Conservation (phyloP, 1,140 invertebrate genomes). For the Gonatopus flavifemur region DNA sequence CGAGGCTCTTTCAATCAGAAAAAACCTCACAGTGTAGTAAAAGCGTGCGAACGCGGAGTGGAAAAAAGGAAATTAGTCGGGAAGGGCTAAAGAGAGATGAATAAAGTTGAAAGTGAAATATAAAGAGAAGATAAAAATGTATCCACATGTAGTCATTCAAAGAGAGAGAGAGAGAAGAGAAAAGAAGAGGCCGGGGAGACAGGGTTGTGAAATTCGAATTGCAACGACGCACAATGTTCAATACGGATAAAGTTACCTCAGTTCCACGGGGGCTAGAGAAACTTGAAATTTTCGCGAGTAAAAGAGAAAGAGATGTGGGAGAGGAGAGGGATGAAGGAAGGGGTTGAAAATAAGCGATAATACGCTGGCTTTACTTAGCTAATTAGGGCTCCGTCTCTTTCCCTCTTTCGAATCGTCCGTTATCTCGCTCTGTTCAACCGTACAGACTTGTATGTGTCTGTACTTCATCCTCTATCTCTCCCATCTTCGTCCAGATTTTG, state of each 20-base stretch:
- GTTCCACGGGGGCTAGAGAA: constrained; percentile 29
- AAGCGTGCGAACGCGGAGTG: not conserved
- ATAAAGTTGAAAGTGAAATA: constrained; percentile 5
- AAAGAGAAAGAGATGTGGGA: constrained; percentile 3
- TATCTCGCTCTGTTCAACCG: constrained; percentile 12
- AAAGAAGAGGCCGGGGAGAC: constrained; percentile 2
- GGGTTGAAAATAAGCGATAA: constrained; percentile 57
- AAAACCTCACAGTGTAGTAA: constrained; percentile 6
- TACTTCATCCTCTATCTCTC: constrained; percentile 20
- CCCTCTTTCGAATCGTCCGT: constrained; percentile 20
- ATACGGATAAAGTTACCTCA: constrained; percentile 30
- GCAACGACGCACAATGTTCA: constrained; percentile 21
- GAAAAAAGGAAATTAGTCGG: not conserved
- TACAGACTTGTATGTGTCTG: constrained; percentile 31
- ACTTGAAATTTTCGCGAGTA: constrained; percentile 29
- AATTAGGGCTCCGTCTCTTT: constrained; percentile 41
- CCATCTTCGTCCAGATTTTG: not conserved
- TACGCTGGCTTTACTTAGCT: constrained; percentile 58
- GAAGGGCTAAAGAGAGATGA: not conserved
- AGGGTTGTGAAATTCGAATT: constrained; percentile 19
- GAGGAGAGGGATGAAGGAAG: constrained; percentile 26
- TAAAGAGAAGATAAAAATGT: constrained; percentile 10
- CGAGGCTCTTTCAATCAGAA: constrained; percentile 15
- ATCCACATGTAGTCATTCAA: constrained; percentile 5
- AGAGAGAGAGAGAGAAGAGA: not conserved